Base-by-base conservation (phyloP, 2,797 vertebrate species). In the Bradypodion pumilum region DNA sequence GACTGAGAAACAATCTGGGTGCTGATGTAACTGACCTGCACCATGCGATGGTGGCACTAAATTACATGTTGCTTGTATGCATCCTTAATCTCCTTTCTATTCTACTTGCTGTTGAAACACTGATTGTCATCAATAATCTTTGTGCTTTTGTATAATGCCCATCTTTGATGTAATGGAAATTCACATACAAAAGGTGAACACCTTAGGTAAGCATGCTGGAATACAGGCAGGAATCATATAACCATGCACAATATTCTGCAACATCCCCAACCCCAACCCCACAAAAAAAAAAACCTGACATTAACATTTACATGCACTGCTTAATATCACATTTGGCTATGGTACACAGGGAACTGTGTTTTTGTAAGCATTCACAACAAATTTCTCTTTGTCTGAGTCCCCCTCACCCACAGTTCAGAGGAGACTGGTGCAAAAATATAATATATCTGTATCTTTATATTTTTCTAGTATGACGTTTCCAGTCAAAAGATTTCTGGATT, bases 71-170 rank as follows among this genome's bases (percentile, higher is more conserved):
- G 73, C 44, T 82, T 74, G 44, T 82, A 73, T 59, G 78, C 2
- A 66, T 2, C 63, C 86, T 91, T n/a, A 42, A 78, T 76, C 85
- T 80, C 68, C 74, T 93, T 84, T 79, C 72, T 42, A 80, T 84
- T 65, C 81, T 86, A 92, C 87, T 91, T 82, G 88, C 91, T 87
- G 85, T 86, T 90, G 83, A 84, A 94, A 93, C 86, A 93, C 90
- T 94, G 96, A 97, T 97, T 97, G 96, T 97, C 97, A 0, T 88
- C 92, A 89, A 94, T 86, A 90, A 92, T 94, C 90, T 94, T 97
- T 97, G 97, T 97, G 96, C 96, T 97, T 96, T 95, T 95, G 91
- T 93, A 93, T 95, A 96, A 96, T 95, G 95, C 94, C 95, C 95
- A 94, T 90, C 91, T 92, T 91, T 82, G 87, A 95, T 94, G 93